Evolutionary conservation across 2,888 invertebrate species (phyloP), one percentile per base, ranked within the genome.

Genomic region (Papilio demoleus): DNA sequence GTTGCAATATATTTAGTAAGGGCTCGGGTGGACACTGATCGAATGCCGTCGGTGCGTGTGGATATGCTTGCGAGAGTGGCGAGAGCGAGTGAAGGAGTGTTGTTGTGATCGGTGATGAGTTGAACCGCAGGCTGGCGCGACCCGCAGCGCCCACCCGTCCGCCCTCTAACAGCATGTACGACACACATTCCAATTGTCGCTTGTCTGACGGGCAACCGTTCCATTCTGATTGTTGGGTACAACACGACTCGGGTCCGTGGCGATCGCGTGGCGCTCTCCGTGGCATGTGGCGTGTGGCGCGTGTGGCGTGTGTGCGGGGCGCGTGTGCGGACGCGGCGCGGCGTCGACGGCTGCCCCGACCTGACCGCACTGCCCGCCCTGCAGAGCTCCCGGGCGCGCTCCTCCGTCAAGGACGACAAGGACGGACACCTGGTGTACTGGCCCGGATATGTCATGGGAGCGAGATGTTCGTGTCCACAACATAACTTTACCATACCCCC

Each of bases 391-490:
- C 94, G 96, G 89, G 96, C 96, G 90, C 92, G 92, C 92, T 97
- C 98, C 93, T 97, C 97, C 93, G 96, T 99, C 94, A 97, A 98
- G 95, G 99, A 99, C 95, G 99, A 99, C 95, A 97, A 97, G 94
- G 99, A 99, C 94, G 99, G 99, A 94, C 99, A 99, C 94, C 98
- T 99, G 94, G 97, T 99, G 94, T 99, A 99, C 97, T 97, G 97
- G 94, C 96, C 96, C 94, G 99, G 99, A 94, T 99, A 99, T 95
- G 95, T 98, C 94, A 97, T 99, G 94, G 97, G 98, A 96, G 97
- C 97, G 95, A 96, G 99, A 98, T 99, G 99, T 97, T 97, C 97
- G 97, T 97, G 96, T 96, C 96, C 96, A 95, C 94, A 93, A 82
- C 87, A 88, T 88, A 88, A 86, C 88, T 88, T 87, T 83, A 87